Evolutionary conservation across 92 coral and sea anemone genomes (phyloP).

Genomic region (Ricordea florida): DNA sequence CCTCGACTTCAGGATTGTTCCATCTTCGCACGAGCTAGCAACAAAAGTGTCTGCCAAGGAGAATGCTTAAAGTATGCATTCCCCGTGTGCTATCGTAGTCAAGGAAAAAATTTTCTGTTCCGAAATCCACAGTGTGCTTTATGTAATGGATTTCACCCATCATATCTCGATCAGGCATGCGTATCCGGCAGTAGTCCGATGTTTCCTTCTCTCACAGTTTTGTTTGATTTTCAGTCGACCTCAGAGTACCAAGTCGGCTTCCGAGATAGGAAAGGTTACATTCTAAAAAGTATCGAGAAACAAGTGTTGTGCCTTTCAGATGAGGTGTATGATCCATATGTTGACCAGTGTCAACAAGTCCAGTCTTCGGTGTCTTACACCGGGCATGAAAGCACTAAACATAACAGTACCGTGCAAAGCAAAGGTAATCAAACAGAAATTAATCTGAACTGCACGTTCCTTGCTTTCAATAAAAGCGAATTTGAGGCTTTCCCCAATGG

Average conservation of each 20-base stretch:
- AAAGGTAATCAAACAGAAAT: not conserved
- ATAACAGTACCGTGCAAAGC: not conserved
- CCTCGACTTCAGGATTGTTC: constrained; percentile 29
- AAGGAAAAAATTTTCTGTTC: not conserved
- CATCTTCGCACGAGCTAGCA: not conserved
- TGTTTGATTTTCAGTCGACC: constrained; percentile 60
- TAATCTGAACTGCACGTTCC: constrained; percentile 9
- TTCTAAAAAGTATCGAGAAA: not conserved
- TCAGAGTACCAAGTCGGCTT: constrained; percentile 17
- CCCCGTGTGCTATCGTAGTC: constrained; percentile 24
- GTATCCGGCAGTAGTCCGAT: not conserved
- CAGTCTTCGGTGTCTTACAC: not conserved
- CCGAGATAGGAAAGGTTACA: not conserved
- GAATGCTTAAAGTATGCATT: constrained; percentile 39
- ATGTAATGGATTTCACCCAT: constrained; percentile 25
- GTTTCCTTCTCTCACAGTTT: constrained; percentile 33
- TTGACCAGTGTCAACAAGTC: constrained; percentile 33
- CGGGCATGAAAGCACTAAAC: not conserved
- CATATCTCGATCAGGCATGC: not conserved
- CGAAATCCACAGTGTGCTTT: constrained; percentile 62
- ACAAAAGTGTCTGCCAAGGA: not conserved
- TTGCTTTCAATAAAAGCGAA: constrained; percentile 14
- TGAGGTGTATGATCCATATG: constrained; percentile 51
- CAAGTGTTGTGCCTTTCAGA: not conserved
- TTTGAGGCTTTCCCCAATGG: not conserved